phyloP scores from a whole-genome alignment of 1,140 invertebrate genomes.

The Lanistes nyassanus region DNA sequence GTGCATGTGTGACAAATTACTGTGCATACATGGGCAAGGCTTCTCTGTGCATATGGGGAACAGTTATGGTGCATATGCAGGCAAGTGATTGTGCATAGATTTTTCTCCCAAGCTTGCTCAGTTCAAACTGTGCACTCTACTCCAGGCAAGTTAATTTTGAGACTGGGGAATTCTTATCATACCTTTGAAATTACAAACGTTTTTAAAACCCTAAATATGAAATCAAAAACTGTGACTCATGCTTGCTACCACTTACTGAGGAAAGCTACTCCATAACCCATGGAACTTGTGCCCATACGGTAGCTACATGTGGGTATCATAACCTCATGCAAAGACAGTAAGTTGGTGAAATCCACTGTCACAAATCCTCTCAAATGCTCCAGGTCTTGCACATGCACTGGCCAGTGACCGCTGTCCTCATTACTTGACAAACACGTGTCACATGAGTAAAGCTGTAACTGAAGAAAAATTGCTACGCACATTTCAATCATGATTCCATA shows the following conservation, averaged over 20 bases:
- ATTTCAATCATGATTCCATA: background rate
- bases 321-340: slow-evolving; percentile 73
- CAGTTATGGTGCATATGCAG: too few relatives aligned
- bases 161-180: too few relatives aligned
- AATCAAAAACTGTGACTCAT: too few relatives aligned
- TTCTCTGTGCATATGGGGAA: too few relatives aligned
- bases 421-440: slow-evolving; percentile 53
- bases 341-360: slow-evolving; percentile 43
- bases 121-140: too few relatives aligned
- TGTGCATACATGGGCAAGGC: too few relatives aligned
- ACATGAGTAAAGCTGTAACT: slow-evolving; percentile 51
- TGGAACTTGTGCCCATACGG: slow-evolving; percentile 86
- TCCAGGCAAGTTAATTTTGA: too few relatives aligned
- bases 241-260: slow-evolving; percentile 74
- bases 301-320: slow-evolving; percentile 94
- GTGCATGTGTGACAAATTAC: too few relatives aligned
- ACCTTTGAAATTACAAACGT: too few relatives aligned
- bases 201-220: too few relatives aligned
- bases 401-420: slow-evolving; percentile 50
- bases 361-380: slow-evolving; percentile 39
- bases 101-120: too few relatives aligned
- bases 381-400: slow-evolving; percentile 43
- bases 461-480: slow-evolving; percentile 27
- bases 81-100: too few relatives aligned
- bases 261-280: slow-evolving; percentile 86